These are phyloP conservation scores for Melanotus villosus DNA, from an alignment of 2,888 invertebrate genomes.

Conservation along the genomic window DNA sequence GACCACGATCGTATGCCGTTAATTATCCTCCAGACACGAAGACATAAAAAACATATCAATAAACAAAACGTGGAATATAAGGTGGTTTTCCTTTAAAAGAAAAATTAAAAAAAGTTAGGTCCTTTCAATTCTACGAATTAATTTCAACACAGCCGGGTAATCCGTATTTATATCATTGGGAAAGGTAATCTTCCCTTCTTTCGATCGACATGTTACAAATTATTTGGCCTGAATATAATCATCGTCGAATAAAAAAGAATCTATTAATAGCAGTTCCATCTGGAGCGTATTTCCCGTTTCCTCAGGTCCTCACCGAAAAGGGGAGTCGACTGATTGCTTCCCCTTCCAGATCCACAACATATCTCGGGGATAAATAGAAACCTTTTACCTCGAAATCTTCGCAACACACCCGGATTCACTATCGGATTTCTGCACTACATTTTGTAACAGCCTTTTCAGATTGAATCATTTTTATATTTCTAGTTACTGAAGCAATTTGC, in stretches of 20 bases:
- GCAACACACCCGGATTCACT: slow-evolving; percentile 49
- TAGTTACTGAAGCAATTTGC: slow-evolving; percentile 42
- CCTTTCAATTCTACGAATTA: slow-evolving; percentile 23
- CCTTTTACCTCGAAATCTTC: slow-evolving; percentile 59
- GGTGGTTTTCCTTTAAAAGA: background rate
- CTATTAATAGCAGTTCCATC: slow-evolving; percentile 48
- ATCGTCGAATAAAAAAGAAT: slow-evolving; percentile 45
- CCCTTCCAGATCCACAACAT: slow-evolving; percentile 65
- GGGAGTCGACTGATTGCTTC: slow-evolving; percentile 63
- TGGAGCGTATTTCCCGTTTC: slow-evolving; percentile 47
- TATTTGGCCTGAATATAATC: slow-evolving; percentile 47
- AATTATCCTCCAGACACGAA: too few species aligned
- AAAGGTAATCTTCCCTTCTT: slow-evolving; percentile 23
- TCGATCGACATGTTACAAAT: slow-evolving; percentile 45
- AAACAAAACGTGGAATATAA: background rate
- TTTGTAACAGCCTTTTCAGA: slow-evolving; percentile 46
- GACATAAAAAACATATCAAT: too few species aligned
- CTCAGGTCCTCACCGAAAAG: slow-evolving; percentile 43
- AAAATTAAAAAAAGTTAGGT: background rate
- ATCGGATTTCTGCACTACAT: slow-evolving; percentile 46
- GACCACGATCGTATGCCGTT: too few species aligned
- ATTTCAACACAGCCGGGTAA: slow-evolving; percentile 19
- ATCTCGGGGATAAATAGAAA: slow-evolving; percentile 66
- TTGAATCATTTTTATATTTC: slow-evolving; percentile 48
- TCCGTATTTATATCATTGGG: slow-evolving; percentile 18